Percentiles rank a stretch among this genome's conserved stretches.
phyloP scores from a whole-genome alignment of 1,140 invertebrate species.

The Brachionus asplanchnoidis region DNA sequence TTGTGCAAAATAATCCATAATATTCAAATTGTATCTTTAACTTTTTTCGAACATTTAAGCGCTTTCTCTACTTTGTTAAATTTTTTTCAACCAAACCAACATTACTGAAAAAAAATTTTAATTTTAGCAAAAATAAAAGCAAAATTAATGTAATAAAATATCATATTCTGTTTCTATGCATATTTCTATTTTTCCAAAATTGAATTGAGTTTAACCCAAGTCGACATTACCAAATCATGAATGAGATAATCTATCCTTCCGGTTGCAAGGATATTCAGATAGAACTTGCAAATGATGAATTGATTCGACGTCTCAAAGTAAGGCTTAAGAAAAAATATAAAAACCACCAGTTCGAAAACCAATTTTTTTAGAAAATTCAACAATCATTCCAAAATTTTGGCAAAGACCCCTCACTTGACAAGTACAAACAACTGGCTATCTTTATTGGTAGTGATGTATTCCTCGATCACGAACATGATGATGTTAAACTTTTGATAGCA shows the following conservation, averaged over 20 bases:
- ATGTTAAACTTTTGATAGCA: conserved; percentile 87
- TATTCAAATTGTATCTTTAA: background rate
- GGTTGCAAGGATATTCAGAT: conserved; percentile 67
- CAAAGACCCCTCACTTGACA: conserved; percentile 81
- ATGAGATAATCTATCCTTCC: conserved; percentile 55
- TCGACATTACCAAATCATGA: conserved; percentile 11
- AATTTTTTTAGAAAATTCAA: conserved; percentile 68
- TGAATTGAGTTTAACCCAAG: background rate
- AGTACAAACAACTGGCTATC: conserved; percentile 85
- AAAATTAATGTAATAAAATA: background rate
- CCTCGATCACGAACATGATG: conserved; percentile 78
- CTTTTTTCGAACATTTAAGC: too few relatives aligned
- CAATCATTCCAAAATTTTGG: conserved; percentile 91
- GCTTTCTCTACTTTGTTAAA: background rate
- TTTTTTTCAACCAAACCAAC: background rate
- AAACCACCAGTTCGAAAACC: background rate
- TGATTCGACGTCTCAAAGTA: conserved; percentile 86
- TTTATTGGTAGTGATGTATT: conserved; percentile 88
- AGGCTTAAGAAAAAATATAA: background rate
- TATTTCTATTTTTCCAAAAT: background rate
- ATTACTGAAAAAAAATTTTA: background rate
- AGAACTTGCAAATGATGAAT: conserved; percentile 86
- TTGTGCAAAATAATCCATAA: background rate
- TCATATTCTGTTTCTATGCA: conserved; percentile 19
- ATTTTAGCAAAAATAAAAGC: background rate